Evolutionary conservation across 2,797 vertebrate genomes (phyloP), one percentile per base, ranked within the genome.

Genomic region (Distichodus sexfasciatus): DNA sequence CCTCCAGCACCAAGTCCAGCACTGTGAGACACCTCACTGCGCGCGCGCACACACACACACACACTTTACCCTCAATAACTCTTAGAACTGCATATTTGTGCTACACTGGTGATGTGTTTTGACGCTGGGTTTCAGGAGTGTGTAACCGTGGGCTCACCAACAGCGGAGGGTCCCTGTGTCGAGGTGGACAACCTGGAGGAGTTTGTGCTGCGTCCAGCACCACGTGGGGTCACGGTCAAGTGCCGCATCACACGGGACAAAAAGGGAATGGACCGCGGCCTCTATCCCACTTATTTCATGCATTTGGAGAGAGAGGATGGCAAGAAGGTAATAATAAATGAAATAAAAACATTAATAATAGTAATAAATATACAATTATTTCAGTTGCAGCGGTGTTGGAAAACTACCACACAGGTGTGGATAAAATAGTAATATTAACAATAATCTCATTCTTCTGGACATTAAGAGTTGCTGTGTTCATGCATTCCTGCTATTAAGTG

Each of bases 271-370:
- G 97, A 98, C 81, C 90, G 96, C 0, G 94, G 95, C 21, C 90
- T 99, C 43, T 99, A 96, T 76, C 97, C 97, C 29, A 97, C 95
- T 1, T 99, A 99, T 77, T 99, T 93, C 79, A 97, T 99, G 97
- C 95, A 98, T 79, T 86, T 98, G 88, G 97, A 99, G 84, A 91
- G 87, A 68, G 95, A 97, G 2, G 95, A 97, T 4, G 93, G 88
- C 81, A 94, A 91, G 75, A 96, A 92, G 92, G 97, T 97, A 84
- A 83, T n/a, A n/a, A n/a, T n/a, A n/a, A n/a, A n/a, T n/a, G n/a
- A n/a, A n/a, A n/a, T n/a, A n/a, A n/a, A n/a, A n/a, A n/a, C n/a
- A n/a, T n/a, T n/a, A n/a, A n/a, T n/a, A n/a, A n/a, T n/a, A n/a
- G n/a, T n/a, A n/a, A n/a, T n/a, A n/a, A n/a, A n/a, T n/a, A n/a